Percentiles rank a stretch among this genome's conserved stretches.
phyloP scores from a whole-genome alignment of 2,113 vertebrate species.

The Rousettus leschenaultii region DNA sequence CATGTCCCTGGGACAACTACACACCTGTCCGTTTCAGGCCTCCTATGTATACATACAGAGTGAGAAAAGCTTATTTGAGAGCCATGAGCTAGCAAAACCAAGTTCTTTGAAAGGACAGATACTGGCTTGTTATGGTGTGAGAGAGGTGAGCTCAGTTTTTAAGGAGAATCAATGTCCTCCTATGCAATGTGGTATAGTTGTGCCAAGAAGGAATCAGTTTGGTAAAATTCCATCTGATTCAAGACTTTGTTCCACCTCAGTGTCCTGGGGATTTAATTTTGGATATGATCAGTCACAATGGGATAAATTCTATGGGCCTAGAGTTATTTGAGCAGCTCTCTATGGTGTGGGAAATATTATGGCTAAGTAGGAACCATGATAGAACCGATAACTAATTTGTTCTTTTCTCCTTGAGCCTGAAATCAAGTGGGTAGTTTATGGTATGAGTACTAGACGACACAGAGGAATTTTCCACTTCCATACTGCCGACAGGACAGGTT shows the following conservation, averaged over 20 bases:
- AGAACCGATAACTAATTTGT: neutral
- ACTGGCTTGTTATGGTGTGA: neutral
- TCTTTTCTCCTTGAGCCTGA: neutral
- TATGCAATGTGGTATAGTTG: neutral
- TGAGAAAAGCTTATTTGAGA: neutral
- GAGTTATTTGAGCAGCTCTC: neutral
- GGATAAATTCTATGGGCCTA: neutral
- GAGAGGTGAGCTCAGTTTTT: neutral
- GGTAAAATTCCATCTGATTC: neutral
- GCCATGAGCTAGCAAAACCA: neutral
- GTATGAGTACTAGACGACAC: neutral
- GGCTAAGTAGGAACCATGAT: neutral
- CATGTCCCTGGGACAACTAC: neutral
- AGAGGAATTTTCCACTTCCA: neutral
- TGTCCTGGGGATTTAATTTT: neutral
- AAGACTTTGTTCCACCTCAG: fast-evolving
- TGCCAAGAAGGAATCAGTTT: neutral
- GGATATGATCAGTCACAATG: neutral
- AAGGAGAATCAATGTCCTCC: neutral
- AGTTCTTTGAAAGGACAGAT: neutral
- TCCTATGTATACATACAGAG: neutral
- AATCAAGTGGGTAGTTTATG: neutral
- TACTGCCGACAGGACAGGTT: neutral
- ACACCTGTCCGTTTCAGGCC: neutral
- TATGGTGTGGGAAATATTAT: neutral